phyloP scores from a whole-genome alignment of 2,113 vertebrate genomes.

The Pitta sordida region DNA sequence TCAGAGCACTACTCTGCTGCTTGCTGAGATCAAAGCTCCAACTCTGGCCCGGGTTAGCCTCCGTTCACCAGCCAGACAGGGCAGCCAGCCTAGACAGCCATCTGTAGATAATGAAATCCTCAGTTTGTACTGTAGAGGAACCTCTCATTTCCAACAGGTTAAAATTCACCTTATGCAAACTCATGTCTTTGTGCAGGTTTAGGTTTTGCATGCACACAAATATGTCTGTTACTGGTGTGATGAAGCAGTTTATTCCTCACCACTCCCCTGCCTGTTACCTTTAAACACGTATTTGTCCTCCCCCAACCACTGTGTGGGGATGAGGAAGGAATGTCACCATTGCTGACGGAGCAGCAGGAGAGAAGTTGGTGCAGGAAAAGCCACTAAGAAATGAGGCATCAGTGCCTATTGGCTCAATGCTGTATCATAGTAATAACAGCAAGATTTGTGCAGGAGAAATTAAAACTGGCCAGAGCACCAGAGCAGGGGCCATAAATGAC shows the following conservation, averaged over 20 bases:
- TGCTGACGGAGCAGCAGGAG: not conserved
- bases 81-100: not conserved
- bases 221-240: not conserved
- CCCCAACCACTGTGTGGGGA: fast-evolving
- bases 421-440: fast-evolving
- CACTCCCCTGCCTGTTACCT: not conserved
- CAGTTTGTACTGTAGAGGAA: not conserved
- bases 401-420: not conserved
- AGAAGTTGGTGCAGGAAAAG: not conserved
- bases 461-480: not conserved
- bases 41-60: not conserved
- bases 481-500: not conserved
- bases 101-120: not conserved
- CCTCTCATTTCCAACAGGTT: not conserved
- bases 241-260: not conserved
- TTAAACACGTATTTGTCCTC: not conserved
- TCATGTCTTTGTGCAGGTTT: not conserved
- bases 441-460: not conserved
- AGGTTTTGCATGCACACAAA: not conserved
- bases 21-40: not conserved
- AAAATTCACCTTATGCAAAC: not conserved
- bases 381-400: not conserved
- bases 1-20: not conserved
- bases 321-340: not conserved
- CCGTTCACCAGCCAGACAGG: not conserved